These are phyloP conservation scores for Scaptomyza graminum DNA, from an alignment of 1,140 invertebrate species.

Conservation along the genomic window DNA sequence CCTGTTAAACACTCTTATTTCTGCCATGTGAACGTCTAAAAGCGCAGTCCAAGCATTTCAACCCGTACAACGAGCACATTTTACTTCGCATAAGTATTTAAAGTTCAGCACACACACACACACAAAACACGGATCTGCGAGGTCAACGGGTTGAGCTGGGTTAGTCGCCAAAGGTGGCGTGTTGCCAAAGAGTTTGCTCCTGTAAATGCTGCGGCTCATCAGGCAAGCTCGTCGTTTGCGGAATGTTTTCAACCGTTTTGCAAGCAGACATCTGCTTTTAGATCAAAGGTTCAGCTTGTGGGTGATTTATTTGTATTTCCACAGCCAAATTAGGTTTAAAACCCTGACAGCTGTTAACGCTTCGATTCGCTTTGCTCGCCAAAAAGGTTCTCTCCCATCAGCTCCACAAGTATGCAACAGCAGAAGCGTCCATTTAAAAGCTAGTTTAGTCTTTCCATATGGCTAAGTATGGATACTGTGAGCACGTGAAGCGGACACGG, in stretches of 20 bases:
- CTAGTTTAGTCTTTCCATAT: conserved; percentile 20
- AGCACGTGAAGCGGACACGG: neutral
- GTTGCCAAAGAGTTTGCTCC: neutral
- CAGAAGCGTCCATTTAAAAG: conserved; percentile 13
- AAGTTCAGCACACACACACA: conserved; percentile 22
- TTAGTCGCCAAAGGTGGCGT: conserved; percentile 5
- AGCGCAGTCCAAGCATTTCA: neutral
- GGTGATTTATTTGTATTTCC: conserved; percentile 56
- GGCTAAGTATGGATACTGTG: neutral
- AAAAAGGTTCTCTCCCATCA: conserved; percentile 24
- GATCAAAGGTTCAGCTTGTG: conserved; percentile 62
- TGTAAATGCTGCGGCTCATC: conserved; percentile 40
- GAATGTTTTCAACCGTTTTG: conserved; percentile 37
- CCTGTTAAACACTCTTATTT: neutral
- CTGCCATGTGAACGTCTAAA: neutral
- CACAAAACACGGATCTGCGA: conserved; percentile 8
- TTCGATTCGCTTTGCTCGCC: conserved; percentile 30
- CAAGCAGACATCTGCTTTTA: conserved; percentile 54
- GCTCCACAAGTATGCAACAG: neutral
- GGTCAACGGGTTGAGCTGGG: conserved; percentile 7
- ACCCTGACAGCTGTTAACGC: conserved; percentile 54
- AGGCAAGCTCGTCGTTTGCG: conserved; percentile 28
- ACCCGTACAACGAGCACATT: conserved; percentile 18
- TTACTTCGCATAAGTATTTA: conserved; percentile 46
- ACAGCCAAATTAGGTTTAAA: conserved; percentile 54